Percentiles rank a stretch among this genome's conserved stretches.
phyloP scores from a whole-genome alignment of 2,888 invertebrate species.

The Osedax frankpressi region DNA sequence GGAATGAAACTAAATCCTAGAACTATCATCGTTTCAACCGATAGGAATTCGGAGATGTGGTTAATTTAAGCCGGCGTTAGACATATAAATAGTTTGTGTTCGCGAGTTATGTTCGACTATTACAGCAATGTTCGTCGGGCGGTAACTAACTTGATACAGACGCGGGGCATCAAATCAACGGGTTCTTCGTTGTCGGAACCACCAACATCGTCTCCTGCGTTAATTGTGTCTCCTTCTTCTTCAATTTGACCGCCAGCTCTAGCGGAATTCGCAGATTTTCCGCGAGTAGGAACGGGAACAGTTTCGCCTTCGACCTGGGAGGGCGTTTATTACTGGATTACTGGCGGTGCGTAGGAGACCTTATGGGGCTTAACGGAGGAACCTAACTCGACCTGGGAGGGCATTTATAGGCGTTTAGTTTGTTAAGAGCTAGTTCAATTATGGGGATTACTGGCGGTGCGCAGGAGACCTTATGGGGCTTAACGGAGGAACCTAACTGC shows the following conservation, averaged over 20 bases:
- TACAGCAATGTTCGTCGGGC: too few species aligned
- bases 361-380: neutral
- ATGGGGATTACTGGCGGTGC: neutral
- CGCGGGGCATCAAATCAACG: conserved; percentile 61
- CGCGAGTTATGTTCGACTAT: too few species aligned
- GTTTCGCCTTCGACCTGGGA: conserved; percentile 54
- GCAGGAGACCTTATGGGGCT: neutral
- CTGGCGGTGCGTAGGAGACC: neutral
- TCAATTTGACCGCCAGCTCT: conserved; percentile 40
- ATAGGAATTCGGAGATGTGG: too few species aligned
- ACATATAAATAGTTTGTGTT: too few species aligned
- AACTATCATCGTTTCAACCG: too few species aligned
- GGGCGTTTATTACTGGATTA: too few species aligned
- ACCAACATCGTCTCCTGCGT: conserved; percentile 38
- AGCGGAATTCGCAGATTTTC: conserved; percentile 43
- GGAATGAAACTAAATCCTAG: too few species aligned
- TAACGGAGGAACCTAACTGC: neutral
- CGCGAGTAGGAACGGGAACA: conserved; percentile 62
- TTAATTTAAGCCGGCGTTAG: too few species aligned
- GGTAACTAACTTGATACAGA: neutral
- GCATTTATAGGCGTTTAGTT: too few species aligned
- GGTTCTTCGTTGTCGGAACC: conserved; percentile 45
- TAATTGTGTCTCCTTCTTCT: conserved; percentile 40
- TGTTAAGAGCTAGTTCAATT: too few species aligned
- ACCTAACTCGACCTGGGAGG: neutral